Evolutionary conservation across 2,797 vertebrate species (phyloP).

Genomic region (Leptoclinus maculatus): DNA sequence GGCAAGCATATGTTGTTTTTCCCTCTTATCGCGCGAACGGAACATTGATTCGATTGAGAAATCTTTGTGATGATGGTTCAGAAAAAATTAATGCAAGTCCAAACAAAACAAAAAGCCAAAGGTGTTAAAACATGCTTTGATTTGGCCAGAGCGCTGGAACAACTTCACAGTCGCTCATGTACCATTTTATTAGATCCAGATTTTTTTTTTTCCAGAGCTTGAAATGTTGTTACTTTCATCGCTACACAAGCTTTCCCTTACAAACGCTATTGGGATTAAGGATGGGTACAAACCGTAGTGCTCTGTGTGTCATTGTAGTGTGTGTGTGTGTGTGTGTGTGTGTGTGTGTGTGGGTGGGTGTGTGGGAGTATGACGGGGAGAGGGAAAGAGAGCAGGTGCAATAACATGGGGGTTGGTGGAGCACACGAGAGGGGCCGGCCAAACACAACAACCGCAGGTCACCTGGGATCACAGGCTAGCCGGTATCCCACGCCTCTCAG

Average conservation of each 20-base stretch:
- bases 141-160: too few species aligned
- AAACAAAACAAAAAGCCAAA: conserved; percentile 41
- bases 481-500: conserved; percentile 66
- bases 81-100: conserved; percentile 24
- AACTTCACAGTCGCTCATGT: conserved; percentile 24
- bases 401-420: conserved; percentile 71
- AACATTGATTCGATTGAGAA: conserved; percentile 35
- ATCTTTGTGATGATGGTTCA: conserved; percentile 21
- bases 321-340: conserved; percentile 13
- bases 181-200: conserved; percentile 20
- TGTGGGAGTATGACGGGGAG: conserved; percentile 50
- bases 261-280: conserved; percentile 35
- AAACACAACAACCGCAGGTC: conserved; percentile 74
- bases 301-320: conserved; percentile 11
- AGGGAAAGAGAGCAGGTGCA: conserved; percentile 76
- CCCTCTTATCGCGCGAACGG: not conserved
- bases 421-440: conserved; percentile 61
- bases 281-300: conserved; percentile 38
- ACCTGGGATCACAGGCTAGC: conserved; percentile 66
- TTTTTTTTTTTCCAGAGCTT: conserved; percentile 15
- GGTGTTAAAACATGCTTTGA: conserved; percentile 41
- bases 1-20: not conserved
- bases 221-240: conserved; percentile 20
- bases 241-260: not conserved
- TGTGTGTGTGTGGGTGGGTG: conserved; percentile 12